Evolutionary conservation across 1,140 invertebrate genomes (phyloP).

Genomic region (Drosophila bifasciata): DNA sequence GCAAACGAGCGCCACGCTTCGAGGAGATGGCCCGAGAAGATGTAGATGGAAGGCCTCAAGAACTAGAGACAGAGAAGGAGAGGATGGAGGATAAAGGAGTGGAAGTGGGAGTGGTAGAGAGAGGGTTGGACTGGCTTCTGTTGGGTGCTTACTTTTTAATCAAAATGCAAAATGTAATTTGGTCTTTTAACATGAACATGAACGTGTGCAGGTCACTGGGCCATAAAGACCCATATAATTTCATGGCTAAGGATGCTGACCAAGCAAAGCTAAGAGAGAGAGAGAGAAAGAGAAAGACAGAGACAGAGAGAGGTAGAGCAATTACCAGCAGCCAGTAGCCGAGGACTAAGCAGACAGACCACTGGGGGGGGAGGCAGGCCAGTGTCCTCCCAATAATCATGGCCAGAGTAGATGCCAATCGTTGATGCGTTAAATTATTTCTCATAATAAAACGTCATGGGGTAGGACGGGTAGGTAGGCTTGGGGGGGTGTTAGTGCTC

Average conservation of each 20-base stretch:
- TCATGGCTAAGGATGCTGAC: conserved; percentile 29
- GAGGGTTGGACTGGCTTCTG: too few relatives aligned
- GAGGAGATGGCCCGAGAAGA: conserved; percentile 7
- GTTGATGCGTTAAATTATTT: conserved; percentile 77
- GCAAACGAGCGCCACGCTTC: conserved; percentile 50
- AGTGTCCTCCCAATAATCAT: conserved; percentile 59
- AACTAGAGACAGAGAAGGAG: too few relatives aligned
- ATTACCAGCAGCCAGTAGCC: conserved; percentile 36
- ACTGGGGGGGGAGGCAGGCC: neutral
- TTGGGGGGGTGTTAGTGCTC: neutral
- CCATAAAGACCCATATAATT: conserved; percentile 60
- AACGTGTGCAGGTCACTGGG: conserved; percentile 49
- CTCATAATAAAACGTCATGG: conserved; percentile 27
- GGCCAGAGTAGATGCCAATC: conserved; percentile 52
- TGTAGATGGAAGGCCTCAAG: neutral
- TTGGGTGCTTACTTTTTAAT: conserved; percentile 54
- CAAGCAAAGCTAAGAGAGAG: too few relatives aligned
- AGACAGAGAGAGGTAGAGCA: conserved; percentile 39
- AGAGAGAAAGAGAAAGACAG: neutral
- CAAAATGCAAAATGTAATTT: conserved; percentile 68
- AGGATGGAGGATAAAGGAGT: neutral
- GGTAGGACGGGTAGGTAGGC: neutral
- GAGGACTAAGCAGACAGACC: neutral
- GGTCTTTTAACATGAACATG: conserved; percentile 28
- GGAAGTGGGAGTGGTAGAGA: neutral